Conservation (phyloP, 1,140 invertebrate genomes). For the Pseudomyrmex pallidus region DNA sequence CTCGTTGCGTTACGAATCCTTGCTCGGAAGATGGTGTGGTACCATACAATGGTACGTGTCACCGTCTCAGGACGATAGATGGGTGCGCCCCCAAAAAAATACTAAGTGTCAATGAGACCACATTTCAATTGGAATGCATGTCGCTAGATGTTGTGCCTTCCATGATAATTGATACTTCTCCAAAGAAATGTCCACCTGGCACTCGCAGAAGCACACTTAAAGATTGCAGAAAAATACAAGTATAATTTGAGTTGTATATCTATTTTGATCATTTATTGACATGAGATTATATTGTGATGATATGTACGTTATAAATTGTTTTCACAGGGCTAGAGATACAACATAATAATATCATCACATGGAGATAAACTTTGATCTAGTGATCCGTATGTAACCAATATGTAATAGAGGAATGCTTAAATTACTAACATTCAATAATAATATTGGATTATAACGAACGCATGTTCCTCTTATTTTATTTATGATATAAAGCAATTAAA, state of each 20-base stretch:
- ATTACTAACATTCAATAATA: too few species aligned
- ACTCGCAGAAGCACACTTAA: slow-evolving; percentile 76
- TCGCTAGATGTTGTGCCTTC: slow-evolving; percentile 62
- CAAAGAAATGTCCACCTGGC: slow-evolving; percentile 74
- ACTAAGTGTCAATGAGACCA: slow-evolving; percentile 76
- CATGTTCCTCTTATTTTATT: too few species aligned
- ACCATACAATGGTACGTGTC: slow-evolving; percentile 84
- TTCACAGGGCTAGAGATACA: neutral
- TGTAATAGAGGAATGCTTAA: too few species aligned
- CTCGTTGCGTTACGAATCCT: slow-evolving; percentile 87
- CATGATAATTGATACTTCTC: slow-evolving; percentile 71
- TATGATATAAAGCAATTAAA: too few species aligned
- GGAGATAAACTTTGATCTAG: slow-evolving; percentile 35
- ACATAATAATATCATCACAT: neutral
- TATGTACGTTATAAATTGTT: neutral
- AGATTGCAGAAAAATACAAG: slow-evolving; percentile 66
- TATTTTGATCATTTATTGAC: neutral
- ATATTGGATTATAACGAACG: too few species aligned
- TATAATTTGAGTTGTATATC: neutral
- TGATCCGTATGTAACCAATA: slow-evolving; percentile 10
- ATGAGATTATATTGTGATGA: neutral
- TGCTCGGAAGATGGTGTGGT: slow-evolving; percentile 85
- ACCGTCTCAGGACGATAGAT: slow-evolving; percentile 80
- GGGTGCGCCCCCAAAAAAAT: slow-evolving; percentile 76
- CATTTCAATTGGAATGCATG: slow-evolving; percentile 77